Evolutionary conservation across 2,797 vertebrate species (phyloP).

Genomic region (Muscicapa comitata): DNA sequence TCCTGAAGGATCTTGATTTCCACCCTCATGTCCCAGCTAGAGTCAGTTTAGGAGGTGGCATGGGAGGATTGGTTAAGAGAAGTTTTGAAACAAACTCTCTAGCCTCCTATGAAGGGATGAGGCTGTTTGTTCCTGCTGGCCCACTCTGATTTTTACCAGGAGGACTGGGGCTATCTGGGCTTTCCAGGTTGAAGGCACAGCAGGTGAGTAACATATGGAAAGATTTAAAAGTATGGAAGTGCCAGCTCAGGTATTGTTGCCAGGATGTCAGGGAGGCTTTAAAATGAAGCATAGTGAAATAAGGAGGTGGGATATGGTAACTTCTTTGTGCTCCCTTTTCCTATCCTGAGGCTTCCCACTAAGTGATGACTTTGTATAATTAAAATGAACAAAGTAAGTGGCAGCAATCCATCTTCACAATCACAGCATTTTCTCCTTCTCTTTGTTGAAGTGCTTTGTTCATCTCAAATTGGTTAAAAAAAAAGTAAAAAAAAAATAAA

Average conservation of each 20-base stretch:
- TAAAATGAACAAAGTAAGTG: slow-evolving; percentile 71
- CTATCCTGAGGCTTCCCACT: slow-evolving; percentile 42
- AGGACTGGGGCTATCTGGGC: neutral
- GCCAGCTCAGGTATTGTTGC: neutral
- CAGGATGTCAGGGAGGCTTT: slow-evolving; percentile 11
- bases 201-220: neutral
- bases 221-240: neutral
- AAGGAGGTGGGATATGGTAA: neutral
- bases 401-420: slow-evolving; percentile 59
- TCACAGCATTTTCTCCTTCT: slow-evolving; percentile 64
- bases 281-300: slow-evolving; percentile 37
- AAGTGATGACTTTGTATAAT: slow-evolving; percentile 74
- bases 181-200: neutral
- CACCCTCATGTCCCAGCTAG: neutral
- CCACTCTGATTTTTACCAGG: neutral
- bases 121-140: neutral
- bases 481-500: slow-evolving; percentile 61
- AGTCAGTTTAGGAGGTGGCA: neutral
- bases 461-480: slow-evolving; percentile 65
- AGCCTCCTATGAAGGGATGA: rapidly evolving
- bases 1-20: neutral
- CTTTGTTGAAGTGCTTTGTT: slow-evolving; percentile 78
- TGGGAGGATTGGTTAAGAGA: neutral
- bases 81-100: neutral
- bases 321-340: slow-evolving; percentile 1